Conservation (phyloP, 2,888 invertebrate species). For the Agonopterix subpropinquella region DNA sequence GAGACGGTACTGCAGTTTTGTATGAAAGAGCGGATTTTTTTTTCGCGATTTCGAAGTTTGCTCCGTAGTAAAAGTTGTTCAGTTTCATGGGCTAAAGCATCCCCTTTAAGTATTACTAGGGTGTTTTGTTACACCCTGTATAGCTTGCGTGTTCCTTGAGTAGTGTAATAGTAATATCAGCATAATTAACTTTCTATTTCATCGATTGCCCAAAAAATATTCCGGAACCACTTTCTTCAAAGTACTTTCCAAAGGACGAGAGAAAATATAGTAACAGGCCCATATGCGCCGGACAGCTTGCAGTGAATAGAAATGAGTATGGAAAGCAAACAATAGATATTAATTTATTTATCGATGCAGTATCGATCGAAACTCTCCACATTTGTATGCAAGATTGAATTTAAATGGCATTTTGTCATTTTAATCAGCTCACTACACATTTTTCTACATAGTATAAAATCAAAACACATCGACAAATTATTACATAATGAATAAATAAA, state of each 20-base stretch:
- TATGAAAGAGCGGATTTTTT: too few species aligned
- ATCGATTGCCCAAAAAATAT: slow-evolving; percentile 62
- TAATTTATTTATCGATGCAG: slow-evolving; percentile 51
- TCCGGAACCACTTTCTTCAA: slow-evolving; percentile 63
- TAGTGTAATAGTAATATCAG: too few species aligned
- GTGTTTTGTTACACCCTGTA: too few species aligned
- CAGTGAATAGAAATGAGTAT: slow-evolving; percentile 55
- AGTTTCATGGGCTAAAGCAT: too few species aligned
- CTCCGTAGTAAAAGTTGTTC: too few species aligned
- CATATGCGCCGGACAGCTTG: slow-evolving; percentile 39
- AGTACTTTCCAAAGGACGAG: slow-evolving; percentile 66
- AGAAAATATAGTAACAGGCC: slow-evolving; percentile 63
- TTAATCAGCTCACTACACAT: neutral
- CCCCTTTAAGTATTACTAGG: too few species aligned
- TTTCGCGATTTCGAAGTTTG: too few species aligned
- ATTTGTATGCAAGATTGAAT: slow-evolving; percentile 25
- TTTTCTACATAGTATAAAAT: too few species aligned
- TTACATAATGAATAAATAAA: too few species aligned
- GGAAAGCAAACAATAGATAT: slow-evolving; percentile 65
- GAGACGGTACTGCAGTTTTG: too few species aligned
- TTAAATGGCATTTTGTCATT: slow-evolving; percentile 27
- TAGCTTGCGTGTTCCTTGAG: too few species aligned
- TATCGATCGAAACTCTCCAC: slow-evolving; percentile 6
- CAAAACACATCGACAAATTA: too few species aligned
- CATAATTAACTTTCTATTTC: slow-evolving; percentile 61